Evolutionary conservation across 2,797 vertebrate genomes (phyloP), one percentile per base, ranked within the genome.

Genomic region (Philypnodon macrostomus): DNA sequence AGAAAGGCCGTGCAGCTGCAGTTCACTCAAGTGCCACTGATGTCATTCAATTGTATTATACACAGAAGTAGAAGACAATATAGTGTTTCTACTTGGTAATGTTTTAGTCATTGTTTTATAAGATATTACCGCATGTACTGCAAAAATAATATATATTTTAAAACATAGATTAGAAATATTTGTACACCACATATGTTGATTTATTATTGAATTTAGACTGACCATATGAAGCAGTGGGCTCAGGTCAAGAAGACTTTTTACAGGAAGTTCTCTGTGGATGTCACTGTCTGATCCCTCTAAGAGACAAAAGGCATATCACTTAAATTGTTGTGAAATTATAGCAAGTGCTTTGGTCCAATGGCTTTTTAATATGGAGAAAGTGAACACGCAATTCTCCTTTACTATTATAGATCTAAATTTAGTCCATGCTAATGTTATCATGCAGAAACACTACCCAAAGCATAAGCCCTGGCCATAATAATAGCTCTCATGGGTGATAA

Each of bases 241-340:
- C 34, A 29, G 6, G n/a, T 29, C 46, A 48, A 66, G 58, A 9
- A 53, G 42, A 35, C 36, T 61, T 47, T 29, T 57, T 53, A 65
- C 58, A 66, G 75, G 75, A 82, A 74, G 40, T 58, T 57, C 53
- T 70, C 44, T 13, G n/a, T n/a, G n/a, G 34, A 53, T 80, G 50
- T 63, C 62, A 35, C 23, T 16, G 27, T 37, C 47, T 34, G 23
- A 63, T 38, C 32, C 50, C 53, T 21, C 47, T 3, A 62, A 32
- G 53, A 70, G 27, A 80, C 69, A 79, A 74, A 74, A 44, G 37
- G 34, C 47, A 14, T 47, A 26, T 49, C 46, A 56, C 51, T 63
- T 60, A 67, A 41, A 54, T 44, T 60, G 72, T 75, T 35, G 59
- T 47, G 46, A 73, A 62, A 74, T 53, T 37, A 47, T 31, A 70